Conservation (phyloP, 2,888 invertebrate species). For the Endotricha flammealis region DNA sequence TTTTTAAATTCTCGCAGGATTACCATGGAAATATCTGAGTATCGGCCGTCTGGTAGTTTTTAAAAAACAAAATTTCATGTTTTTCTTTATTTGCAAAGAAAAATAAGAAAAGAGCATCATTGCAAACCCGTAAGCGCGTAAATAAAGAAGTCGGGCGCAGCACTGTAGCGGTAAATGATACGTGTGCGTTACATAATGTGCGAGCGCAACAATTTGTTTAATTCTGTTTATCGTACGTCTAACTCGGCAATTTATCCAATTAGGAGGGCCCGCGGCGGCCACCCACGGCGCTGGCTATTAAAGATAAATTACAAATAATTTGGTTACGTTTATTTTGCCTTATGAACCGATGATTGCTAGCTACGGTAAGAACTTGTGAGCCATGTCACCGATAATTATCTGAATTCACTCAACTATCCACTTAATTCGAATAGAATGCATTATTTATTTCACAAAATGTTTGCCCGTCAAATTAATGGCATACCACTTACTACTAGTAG, state of each 20-base stretch:
- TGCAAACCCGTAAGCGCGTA: background rate
- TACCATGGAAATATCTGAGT: too few species aligned
- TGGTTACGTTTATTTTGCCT: conserved; percentile 59
- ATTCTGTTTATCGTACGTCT: conserved; percentile 71
- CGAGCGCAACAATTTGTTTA: conserved; percentile 64
- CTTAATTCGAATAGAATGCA: background rate
- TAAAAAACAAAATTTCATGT: too few species aligned
- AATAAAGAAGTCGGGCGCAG: background rate
- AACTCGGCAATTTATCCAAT: conserved; percentile 75
- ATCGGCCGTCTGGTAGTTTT: too few species aligned
- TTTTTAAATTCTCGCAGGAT: too few species aligned
- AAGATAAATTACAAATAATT: conserved; percentile 75
- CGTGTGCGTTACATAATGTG: conserved; percentile 39
- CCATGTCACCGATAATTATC: conserved; percentile 7
- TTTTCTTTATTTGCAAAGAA: too few species aligned
- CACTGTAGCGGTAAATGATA: background rate
- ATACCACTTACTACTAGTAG: too few species aligned
- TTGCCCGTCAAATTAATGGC: background rate
- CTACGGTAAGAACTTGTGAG: conserved; percentile 1
- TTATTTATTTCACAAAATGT: background rate
- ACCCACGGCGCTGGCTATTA: conserved; percentile 70
- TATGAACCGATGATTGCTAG: conserved; percentile 24
- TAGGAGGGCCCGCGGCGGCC: conserved; percentile 56
- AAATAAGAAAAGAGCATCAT: too few species aligned
- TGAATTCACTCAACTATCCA: conserved; percentile 1